Evolutionary conservation across 2,888 invertebrate genomes (phyloP), one percentile per base, ranked within the genome.

Genomic region (Ornithoptera priamus): DNA sequence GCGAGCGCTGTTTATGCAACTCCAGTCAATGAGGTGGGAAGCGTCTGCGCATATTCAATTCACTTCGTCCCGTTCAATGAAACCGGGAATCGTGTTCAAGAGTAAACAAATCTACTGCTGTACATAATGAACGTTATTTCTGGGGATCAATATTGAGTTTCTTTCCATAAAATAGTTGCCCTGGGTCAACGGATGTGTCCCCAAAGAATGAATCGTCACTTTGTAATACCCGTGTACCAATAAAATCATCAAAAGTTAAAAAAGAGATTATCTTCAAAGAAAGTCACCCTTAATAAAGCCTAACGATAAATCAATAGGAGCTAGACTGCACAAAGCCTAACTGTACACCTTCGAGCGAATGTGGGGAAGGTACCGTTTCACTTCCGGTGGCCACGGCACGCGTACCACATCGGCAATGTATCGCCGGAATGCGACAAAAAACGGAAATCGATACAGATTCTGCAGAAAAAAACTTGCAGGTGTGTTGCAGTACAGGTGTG

Each of bases 361-460:
- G 66, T 61, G 39, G 57, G 62, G 58, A 62, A 65, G 62, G 53
- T 39, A 67, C 24, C 67, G 24, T 67, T 59, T 66, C 66, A 70
- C 66, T 70, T 70, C 70, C 66, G 58, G 62, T 39, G 12, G 1
- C 24, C 46, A 24, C 62, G 30, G 53, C n/a, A 1, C 18, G 50
- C 39, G 36, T 22, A 46, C 17, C 46, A 46, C 15, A 22, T 22
- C 7, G 8, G 56, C 24, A 8, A 8, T 30, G 60, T 66, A 59
- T 66, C 66, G 18, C 1, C 50, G 61, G 61, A 62, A 59, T 46
- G 42, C 36, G 20, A 56, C 62, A 70, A 70, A 66, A 67, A 67
- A 20, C 22, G 61, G 46, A 24, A 62, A 50, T 39, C 24, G 63
- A 22, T 56, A 69, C 50, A 50, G 36, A 65, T 65, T 65, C 62